Conservation (phyloP, 2,888 invertebrate species). For the Drosophila yooni region DNA sequence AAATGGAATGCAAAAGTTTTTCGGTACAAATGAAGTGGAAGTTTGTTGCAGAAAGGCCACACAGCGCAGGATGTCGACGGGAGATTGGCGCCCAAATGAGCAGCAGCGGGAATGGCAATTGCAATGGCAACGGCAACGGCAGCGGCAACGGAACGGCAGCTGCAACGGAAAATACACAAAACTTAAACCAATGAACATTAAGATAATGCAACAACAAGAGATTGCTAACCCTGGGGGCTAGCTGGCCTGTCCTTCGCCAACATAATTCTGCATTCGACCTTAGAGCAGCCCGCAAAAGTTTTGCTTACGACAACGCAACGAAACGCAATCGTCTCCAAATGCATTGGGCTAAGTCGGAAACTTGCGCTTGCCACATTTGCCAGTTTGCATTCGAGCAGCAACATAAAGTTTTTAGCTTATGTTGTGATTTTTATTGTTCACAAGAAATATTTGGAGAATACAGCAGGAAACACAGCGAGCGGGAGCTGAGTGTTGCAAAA, state of each 20-base stretch:
- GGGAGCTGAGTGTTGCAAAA: conserved; percentile 54
- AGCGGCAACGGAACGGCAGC: conserved; percentile 16
- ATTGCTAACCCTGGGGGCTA: conserved; percentile 6
- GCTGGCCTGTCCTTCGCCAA: conserved; percentile 38
- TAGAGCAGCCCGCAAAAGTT: conserved; percentile 72
- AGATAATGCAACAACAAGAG: conserved; percentile 76
- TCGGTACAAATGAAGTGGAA: conserved; percentile 59
- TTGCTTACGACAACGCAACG: conserved; percentile 56
- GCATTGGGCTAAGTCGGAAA: conserved; percentile 70
- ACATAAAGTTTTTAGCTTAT: conserved; percentile 80
- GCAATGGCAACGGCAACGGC: conserved; percentile 1
- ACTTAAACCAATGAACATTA: conserved; percentile 82
- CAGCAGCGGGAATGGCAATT: conserved; percentile 41
- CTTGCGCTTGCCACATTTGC: conserved; percentile 74
- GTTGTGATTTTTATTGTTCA: conserved; percentile 78
- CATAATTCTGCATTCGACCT: conserved; percentile 74
- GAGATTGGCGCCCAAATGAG: conserved; percentile 78
- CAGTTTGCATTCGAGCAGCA: conserved; percentile 72
- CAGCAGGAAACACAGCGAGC: neutral
- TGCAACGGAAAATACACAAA: conserved; percentile 76
- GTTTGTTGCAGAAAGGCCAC: conserved; percentile 35
- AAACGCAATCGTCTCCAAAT: conserved; percentile 45
- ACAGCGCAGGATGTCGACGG: conserved; percentile 68
- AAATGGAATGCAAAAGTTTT: conserved; percentile 72
- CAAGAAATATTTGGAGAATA: conserved; percentile 10